Evolutionary conservation across 2,113 vertebrate genomes (phyloP).

Genomic region (Caretta caretta): DNA sequence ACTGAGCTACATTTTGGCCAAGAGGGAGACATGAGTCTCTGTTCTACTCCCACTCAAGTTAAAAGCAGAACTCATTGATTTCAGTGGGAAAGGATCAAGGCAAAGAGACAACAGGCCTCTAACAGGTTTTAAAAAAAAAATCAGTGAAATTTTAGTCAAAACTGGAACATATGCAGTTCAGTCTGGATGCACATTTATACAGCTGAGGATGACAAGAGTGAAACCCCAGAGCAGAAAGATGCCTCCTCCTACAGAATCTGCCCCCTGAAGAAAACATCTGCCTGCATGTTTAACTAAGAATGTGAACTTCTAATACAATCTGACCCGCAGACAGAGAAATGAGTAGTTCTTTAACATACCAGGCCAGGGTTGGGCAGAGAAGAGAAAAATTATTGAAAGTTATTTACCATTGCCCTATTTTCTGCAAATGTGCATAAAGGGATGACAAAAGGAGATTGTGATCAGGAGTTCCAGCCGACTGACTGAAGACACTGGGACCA

Average conservation of each 20-base stretch:
- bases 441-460: conserved; percentile 9
- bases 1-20: conserved; percentile 24
- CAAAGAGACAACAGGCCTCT: conserved; percentile 57
- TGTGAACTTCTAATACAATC: conserved; percentile 68
- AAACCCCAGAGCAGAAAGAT: conserved; percentile 61
- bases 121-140: neutral
- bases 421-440: conserved; percentile 8
- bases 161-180: conserved; percentile 64
- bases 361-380: neutral
- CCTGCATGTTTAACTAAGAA: conserved; percentile 67
- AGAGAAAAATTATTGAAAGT: conserved; percentile 31
- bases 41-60: conserved; percentile 54
- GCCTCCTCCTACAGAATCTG: conserved; percentile 66
- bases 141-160: conserved; percentile 27
- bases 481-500: neutral
- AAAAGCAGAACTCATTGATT: conserved; percentile 59
- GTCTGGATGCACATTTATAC: conserved; percentile 63
- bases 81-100: conserved; percentile 14
- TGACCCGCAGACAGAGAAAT: conserved; percentile 62
- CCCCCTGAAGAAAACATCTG: conserved; percentile 82
- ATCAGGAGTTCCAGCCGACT: neutral
- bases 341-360: neutral
- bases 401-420: neutral
- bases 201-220: conserved; percentile 69
- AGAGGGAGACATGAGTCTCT: conserved; percentile 58